phyloP scores from a whole-genome alignment of 2,888 invertebrate genomes.

The Diogma glabrata region DNA sequence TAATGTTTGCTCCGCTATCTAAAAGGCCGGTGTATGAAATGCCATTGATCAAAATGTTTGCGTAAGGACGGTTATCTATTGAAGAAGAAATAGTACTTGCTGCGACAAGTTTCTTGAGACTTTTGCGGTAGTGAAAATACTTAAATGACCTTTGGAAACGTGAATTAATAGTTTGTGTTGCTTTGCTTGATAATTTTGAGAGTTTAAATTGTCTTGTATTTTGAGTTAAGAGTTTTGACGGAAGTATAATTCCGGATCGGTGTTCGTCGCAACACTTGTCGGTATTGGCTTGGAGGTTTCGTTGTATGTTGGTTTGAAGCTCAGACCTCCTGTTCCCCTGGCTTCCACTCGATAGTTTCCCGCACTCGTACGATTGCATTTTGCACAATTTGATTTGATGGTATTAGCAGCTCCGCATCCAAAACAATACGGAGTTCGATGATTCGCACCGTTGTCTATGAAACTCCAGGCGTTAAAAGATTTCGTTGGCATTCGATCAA shows the following conservation, averaged over 20 bases:
- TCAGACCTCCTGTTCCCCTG: too few relatives aligned
- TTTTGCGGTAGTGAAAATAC: neutral
- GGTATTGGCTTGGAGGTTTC: neutral
- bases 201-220: neutral
- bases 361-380: neutral
- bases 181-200: neutral
- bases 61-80: neutral
- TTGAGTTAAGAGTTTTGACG: neutral
- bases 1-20: too few relatives aligned
- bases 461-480: too few relatives aligned
- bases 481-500: neutral
- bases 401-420: neutral
- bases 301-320: neutral
- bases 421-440: neutral
- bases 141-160: neutral
- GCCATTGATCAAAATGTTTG: neutral
- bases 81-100: neutral
- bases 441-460: neutral
- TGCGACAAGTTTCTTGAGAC: neutral
- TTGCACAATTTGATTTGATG: neutral
- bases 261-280: neutral
- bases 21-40: neutral
- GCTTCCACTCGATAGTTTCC: neutral
- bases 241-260: neutral
- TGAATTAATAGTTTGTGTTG: neutral